These are phyloP conservation scores for Patiria pectinifera DNA, from an alignment of 53 echinoderm and acorn worm species.

Conservation along the genomic window DNA sequence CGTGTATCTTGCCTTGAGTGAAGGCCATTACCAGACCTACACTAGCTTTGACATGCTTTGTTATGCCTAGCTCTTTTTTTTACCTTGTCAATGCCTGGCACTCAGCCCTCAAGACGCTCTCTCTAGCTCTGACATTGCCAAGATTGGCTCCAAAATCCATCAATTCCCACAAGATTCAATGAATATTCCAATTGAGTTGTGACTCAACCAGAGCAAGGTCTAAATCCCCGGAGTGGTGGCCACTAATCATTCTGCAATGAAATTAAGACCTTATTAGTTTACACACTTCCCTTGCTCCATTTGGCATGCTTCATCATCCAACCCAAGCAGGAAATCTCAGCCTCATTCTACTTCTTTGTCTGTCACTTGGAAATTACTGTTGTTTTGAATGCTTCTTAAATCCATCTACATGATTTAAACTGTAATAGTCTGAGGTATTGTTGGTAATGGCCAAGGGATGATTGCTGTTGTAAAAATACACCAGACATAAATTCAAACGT, in stretches of 20 bases:
- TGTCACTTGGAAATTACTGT: not conserved
- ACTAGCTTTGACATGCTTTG: constrained; percentile 60
- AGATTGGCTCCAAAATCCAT: constrained; percentile 56
- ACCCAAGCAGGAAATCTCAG: not conserved
- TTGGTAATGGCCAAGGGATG: too few relatives aligned
- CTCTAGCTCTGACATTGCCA: constrained; percentile 32
- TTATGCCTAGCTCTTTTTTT: constrained; percentile 49
- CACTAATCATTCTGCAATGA: constrained; percentile 62
- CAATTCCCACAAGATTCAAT: constrained; percentile 64
- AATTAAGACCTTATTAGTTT: constrained; percentile 62
- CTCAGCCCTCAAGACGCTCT: constrained; percentile 48
- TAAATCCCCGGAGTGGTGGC: constrained; percentile 31
- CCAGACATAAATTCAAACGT: too few relatives aligned
- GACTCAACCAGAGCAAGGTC: constrained; percentile 62
- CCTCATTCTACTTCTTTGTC: not conserved
- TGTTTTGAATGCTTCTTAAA: not conserved
- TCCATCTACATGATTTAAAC: not conserved
- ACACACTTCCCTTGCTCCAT: constrained; percentile 55
- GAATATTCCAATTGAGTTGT: constrained; percentile 50
- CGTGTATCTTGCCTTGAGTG: constrained; percentile 54
- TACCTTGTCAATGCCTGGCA: constrained; percentile 43
- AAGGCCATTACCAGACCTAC: constrained; percentile 62
- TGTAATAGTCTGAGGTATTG: not conserved
- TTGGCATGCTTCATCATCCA: constrained; percentile 8
- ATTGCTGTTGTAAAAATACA: too few relatives aligned